These are phyloP conservation scores for Calliphora vomitoria DNA, from an alignment of 2,888 invertebrate genomes.

Conservation along the genomic window DNA sequence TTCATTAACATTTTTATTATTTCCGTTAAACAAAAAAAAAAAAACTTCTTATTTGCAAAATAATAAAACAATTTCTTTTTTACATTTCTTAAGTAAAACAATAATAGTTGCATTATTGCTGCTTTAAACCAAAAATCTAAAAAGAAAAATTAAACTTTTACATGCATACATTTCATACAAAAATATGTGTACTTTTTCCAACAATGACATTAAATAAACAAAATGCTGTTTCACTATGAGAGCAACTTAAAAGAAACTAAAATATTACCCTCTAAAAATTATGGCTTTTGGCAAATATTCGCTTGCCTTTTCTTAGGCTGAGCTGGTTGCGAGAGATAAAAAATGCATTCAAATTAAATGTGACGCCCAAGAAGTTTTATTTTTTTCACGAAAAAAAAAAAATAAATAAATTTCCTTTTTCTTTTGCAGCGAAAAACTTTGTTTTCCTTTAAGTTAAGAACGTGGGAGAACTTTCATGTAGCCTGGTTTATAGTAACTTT, in stretches of 20 bases:
- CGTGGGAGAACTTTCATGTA: conserved; percentile 30
- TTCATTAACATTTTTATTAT: conserved; percentile 70
- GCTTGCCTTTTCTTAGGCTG: conserved; percentile 29
- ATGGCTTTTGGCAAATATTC: neutral
- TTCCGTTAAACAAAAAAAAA: conserved; percentile 50
- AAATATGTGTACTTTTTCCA: conserved; percentile 9
- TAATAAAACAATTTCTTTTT: neutral
- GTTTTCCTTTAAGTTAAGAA: neutral
- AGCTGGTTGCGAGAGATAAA: neutral
- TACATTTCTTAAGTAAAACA: conserved; percentile 26
- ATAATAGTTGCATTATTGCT: conserved; percentile 3
- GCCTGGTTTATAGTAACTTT: conserved; percentile 38
- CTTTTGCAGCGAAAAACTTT: conserved; percentile 7
- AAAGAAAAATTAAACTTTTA: conserved; percentile 38
- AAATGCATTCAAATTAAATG: conserved; percentile 41
- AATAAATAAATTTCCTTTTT: conserved; percentile 1
- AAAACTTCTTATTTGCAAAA: conserved; percentile 5
- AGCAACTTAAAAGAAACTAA: neutral
- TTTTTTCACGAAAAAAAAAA: neutral
- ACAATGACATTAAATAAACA: conserved; percentile 69
- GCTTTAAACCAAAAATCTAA: neutral
- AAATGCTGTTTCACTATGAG: conserved; percentile 66
- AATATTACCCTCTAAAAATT: conserved; percentile 2
- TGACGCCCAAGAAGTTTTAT: conserved; percentile 63
- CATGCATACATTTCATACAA: neutral